Percentiles rank a stretch among this genome's conserved stretches.
Conservation (phyloP, 2,888 invertebrate species). For the Dynastes tityus region DNA sequence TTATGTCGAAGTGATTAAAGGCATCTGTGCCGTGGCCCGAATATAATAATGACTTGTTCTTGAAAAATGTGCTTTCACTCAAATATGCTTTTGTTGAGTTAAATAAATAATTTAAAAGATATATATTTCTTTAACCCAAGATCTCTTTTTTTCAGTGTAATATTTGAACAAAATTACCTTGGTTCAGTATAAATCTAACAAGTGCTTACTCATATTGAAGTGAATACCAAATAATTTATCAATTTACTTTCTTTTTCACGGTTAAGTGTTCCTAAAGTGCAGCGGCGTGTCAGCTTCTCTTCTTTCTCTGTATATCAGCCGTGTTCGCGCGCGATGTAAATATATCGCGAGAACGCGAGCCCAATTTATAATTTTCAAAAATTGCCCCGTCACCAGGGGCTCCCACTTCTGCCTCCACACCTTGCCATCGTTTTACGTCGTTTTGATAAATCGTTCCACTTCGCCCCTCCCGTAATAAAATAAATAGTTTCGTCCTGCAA, state of each 20-base stretch:
- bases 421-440: conserved; percentile 10
- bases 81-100: too few species aligned
- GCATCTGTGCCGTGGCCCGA: too few species aligned
- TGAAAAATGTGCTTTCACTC: too few species aligned
- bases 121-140: too few species aligned
- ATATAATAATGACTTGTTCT: too few species aligned
- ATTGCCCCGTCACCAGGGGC: conserved; percentile 6
- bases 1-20: too few species aligned
- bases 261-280: conserved; percentile 39
- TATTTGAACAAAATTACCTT: too few species aligned
- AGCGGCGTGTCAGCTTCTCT: conserved; percentile 17
- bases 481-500: conserved; percentile 39
- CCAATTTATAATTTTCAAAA: conserved; percentile 47
- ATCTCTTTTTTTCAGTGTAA: too few species aligned
- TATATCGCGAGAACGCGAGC: conserved; percentile 30
- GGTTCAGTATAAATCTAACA: too few species aligned
- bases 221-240: conserved; percentile 38
- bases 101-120: too few species aligned
- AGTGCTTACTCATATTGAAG: background rate
- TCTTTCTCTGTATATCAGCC: conserved; percentile 28
- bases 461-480: conserved; percentile 42
- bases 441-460: conserved; percentile 45
- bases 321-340: conserved; percentile 20
- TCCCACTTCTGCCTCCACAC: background rate
- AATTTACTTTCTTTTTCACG: conserved; percentile 29